Conservation (phyloP, 2,113 vertebrate genomes). For the Gadus chalcogrammus region DNA sequence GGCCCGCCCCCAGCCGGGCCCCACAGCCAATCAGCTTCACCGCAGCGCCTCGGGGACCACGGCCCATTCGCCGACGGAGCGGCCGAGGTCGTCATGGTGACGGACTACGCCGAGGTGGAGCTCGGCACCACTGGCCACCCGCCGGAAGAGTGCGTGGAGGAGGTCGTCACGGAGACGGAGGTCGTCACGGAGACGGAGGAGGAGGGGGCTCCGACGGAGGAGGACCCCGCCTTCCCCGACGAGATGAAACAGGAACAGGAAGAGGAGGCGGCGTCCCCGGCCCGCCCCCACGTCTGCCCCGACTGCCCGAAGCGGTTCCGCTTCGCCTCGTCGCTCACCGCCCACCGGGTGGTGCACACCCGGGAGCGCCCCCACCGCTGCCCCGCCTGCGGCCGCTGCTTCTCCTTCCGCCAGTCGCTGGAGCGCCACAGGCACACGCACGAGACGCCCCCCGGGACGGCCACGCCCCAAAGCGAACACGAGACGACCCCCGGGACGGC, state of each 20-base stretch:
- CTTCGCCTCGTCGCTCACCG: conserved; percentile 76
- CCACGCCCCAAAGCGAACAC: no score
- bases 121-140: conserved; percentile 15
- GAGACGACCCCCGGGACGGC: no score
- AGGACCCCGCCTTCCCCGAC: no score
- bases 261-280: not conserved
- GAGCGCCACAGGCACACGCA: conserved; percentile 60
- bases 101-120: conserved; percentile 57
- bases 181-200: not conserved
- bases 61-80: conserved; percentile 32
- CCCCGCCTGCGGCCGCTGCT: conserved; percentile 55
- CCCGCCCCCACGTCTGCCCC: conserved; percentile 56
- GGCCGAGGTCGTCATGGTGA: conserved; percentile 49
- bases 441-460: not conserved
- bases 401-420: conserved; percentile 66
- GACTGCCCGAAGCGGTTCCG: conserved; percentile 78
- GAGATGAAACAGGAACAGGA: conserved; percentile 5
- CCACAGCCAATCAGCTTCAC: not conserved
- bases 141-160: conserved; percentile 28
- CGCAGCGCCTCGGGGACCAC: conserved; percentile 1
- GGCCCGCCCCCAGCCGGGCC: not conserved
- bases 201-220: no score
- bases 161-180: no score
- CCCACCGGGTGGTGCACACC: conserved; percentile 72
- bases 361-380: conserved; percentile 68